These are phyloP conservation scores for Aradophagus sp. DNA, from an alignment of 1,140 invertebrate genomes.

Conservation along the genomic window DNA sequence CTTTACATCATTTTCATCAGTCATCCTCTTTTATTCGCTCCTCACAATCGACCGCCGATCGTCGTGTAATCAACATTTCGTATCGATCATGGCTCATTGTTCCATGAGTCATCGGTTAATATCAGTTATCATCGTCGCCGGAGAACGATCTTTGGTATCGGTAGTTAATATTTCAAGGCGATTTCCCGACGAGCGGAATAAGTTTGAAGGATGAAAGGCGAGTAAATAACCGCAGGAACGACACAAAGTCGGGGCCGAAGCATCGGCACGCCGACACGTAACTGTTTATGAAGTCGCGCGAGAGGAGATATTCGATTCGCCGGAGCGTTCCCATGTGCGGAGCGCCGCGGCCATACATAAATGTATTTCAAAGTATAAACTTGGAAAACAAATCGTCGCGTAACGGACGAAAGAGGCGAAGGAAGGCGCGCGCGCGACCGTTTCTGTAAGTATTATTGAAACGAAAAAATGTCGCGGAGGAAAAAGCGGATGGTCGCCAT, in stretches of 20 bases:
- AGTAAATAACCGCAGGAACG: constrained; percentile 22
- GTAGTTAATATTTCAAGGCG: no score
- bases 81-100: no score
- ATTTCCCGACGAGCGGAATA: constrained; percentile 1
- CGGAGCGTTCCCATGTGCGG: constrained; percentile 16
- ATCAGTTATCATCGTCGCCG: no score
- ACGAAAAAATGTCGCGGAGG: constrained; percentile 46
- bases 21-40: no score
- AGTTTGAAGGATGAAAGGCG: no score
- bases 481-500: constrained; percentile 65
- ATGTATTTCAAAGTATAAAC: constrained; percentile 53
- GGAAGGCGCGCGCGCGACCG: constrained; percentile 21
- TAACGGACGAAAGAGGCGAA: constrained; percentile 63
- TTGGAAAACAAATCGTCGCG: constrained; percentile 62
- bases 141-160: no score
- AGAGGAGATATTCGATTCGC: constrained; percentile 19
- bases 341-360: constrained; percentile 28
- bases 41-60: no score
- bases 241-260: constrained; percentile 15
- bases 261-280: constrained; percentile 33
- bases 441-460: constrained; percentile 47
- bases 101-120: no score
- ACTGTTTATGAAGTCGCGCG: constrained; percentile 45
- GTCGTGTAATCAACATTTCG: no score
- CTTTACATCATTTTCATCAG: no score